These are phyloP conservation scores for Tanytarsus gracilentus DNA, from an alignment of 2,888 invertebrate genomes.

Conservation along the genomic window DNA sequence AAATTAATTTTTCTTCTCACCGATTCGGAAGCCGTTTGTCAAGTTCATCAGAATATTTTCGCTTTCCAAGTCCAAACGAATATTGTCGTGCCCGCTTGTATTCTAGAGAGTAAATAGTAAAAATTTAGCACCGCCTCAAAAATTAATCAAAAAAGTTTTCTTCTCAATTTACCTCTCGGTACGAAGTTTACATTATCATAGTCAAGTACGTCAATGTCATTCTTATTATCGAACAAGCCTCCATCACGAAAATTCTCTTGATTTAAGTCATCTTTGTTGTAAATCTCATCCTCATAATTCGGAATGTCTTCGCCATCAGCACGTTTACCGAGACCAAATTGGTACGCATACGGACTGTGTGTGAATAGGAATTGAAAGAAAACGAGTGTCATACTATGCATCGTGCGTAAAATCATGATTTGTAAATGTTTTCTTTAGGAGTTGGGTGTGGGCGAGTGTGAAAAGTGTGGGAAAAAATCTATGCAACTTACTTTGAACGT, in stretches of 20 bases:
- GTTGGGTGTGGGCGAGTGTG: not conserved
- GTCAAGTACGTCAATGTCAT: conserved; percentile 25
- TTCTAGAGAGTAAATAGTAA: conserved; percentile 29
- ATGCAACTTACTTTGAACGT: conserved; percentile 33
- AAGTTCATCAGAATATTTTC: conserved; percentile 41
- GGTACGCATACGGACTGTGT: conserved; percentile 36
- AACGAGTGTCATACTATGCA: not conserved
- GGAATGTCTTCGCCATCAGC: conserved; percentile 34
- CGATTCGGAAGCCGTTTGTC: conserved; percentile 29
- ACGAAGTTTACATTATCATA: conserved; percentile 8
- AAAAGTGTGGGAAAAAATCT: not conserved
- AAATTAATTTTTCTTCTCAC: conserved; percentile 4
- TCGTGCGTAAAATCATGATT: conserved; percentile 13
- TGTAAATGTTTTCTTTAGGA: no score
- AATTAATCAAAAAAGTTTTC: not conserved
- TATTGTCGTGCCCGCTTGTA: conserved; percentile 54
- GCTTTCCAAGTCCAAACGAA: conserved; percentile 62
- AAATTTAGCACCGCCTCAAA: not conserved
- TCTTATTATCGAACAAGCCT: conserved; percentile 21
- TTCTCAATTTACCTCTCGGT: conserved; percentile 3
- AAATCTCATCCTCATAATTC: conserved; percentile 30
- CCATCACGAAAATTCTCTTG: conserved; percentile 19
- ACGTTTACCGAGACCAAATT: conserved; percentile 42
- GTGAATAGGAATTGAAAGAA: not conserved
- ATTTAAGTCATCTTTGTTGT: conserved; percentile 14